These are phyloP conservation scores for Lophura nycthemera DNA, from an alignment of 2,113 vertebrate species.

Conservation along the genomic window DNA sequence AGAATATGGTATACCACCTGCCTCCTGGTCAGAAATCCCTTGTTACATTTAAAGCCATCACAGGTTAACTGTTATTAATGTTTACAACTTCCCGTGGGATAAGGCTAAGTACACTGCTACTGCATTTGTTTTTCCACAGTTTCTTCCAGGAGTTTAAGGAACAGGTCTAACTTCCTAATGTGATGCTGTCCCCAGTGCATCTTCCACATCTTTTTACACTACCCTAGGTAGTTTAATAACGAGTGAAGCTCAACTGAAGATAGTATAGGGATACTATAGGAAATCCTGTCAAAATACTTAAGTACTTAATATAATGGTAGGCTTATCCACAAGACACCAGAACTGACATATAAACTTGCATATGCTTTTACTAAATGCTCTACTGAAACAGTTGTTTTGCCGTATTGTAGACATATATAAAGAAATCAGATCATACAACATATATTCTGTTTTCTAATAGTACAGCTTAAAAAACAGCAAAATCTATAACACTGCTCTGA, in stretches of 20 bases:
- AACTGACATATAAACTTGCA: background rate
- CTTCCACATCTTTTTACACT: background rate
- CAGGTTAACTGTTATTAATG: constrained; percentile 49
- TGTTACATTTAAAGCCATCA: constrained; percentile 22
- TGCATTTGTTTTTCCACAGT: background rate
- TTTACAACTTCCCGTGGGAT: constrained; percentile 25
- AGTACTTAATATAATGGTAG: background rate
- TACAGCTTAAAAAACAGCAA: background rate
- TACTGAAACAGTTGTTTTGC: background rate
- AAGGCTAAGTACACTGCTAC: background rate
- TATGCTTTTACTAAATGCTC: background rate
- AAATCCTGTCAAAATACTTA: background rate
- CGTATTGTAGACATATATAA: background rate
- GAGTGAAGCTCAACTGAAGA: background rate
- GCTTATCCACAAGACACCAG: background rate
- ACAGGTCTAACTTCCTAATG: constrained; percentile 2
- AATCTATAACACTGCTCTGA: constrained; percentile 23
- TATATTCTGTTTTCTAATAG: background rate
- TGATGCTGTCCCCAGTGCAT: background rate
- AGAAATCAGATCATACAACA: background rate
- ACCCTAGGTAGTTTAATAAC: background rate
- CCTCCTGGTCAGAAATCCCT: constrained; percentile 47
- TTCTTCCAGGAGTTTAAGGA: constrained; percentile 30
- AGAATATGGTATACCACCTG: constrained; percentile 46
- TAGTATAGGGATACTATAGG: background rate